Conservation (phyloP, 2,888 invertebrate species). For the Furcula furcula region DNA sequence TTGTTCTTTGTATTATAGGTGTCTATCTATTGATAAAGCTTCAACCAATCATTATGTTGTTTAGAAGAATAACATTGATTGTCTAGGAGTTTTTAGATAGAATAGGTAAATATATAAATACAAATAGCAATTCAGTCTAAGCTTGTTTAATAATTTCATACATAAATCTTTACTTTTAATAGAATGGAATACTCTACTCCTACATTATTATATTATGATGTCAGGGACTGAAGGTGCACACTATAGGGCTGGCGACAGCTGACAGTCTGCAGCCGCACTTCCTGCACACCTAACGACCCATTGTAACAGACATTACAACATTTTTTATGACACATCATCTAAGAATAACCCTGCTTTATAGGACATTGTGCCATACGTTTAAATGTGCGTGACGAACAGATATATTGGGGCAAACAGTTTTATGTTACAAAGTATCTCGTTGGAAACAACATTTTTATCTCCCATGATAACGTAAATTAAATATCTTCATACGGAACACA, state of each 20-base stretch:
- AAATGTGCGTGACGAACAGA: constrained; percentile 37
- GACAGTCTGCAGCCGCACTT: constrained; percentile 59
- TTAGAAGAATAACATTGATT: too few species aligned
- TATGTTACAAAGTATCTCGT: too few species aligned
- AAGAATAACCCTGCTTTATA: constrained; percentile 33
- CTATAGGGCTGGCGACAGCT: constrained; percentile 46
- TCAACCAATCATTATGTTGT: too few species aligned
- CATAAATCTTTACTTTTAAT: too few species aligned
- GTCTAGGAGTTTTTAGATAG: too few species aligned
- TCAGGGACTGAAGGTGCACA: constrained; percentile 28
- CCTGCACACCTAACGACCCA: constrained; percentile 65
- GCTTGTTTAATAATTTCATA: too few species aligned
- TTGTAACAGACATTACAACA: constrained; percentile 55
- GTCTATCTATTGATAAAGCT: too few species aligned
- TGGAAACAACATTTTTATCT: constrained; percentile 9
- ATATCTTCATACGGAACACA: neutral
- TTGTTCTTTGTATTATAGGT: neutral
- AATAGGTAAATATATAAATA: too few species aligned
- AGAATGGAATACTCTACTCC: too few species aligned
- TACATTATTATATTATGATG: too few species aligned
- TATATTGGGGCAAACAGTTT: constrained; percentile 21
- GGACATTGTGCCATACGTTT: constrained; percentile 39
- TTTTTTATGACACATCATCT: constrained; percentile 59
- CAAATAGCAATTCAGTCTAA: too few species aligned
- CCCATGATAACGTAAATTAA: constrained; percentile 4